Conservation (phyloP, 2,113 vertebrate genomes). For the Rhinopomastus cyanomelas region DNA sequence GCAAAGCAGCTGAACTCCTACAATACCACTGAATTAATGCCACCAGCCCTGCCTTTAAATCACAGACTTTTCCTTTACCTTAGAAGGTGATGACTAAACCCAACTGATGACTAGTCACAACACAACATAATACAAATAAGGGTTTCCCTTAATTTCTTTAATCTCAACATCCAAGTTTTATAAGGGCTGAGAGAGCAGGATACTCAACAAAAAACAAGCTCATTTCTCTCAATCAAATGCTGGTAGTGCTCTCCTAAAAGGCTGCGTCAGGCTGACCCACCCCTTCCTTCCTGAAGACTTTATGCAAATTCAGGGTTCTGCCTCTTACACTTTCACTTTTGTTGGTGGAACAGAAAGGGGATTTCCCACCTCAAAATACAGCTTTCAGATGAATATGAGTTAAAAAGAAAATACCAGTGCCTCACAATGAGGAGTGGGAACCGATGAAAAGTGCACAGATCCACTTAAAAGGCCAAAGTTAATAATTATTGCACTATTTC, state of each 20-base stretch:
- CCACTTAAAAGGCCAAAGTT: conserved; percentile 64
- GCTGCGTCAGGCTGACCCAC: background rate
- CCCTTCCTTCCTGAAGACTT: background rate
- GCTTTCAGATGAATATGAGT: background rate
- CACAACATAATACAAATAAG: background rate
- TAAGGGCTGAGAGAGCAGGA: background rate
- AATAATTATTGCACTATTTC: conserved; percentile 58
- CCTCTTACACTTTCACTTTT: background rate
- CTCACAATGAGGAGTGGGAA: background rate
- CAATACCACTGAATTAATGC: background rate
- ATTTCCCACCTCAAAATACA: background rate
- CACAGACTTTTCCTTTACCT: background rate
- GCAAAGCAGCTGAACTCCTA: background rate
- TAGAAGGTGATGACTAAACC: background rate
- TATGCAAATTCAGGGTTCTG: background rate
- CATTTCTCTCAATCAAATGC: background rate
- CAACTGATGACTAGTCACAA: background rate
- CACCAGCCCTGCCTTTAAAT: background rate
- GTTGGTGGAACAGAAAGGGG: background rate
- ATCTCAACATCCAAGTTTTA: background rate
- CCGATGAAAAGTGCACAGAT: conserved; percentile 37
- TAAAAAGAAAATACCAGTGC: background rate
- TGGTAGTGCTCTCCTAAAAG: background rate
- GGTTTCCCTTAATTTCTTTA: background rate
- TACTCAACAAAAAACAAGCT: background rate